A percentile compares a stretch with the other conserved stretches of the same genome.
These are phyloP conservation scores for Sepioteuthis lessoniana DNA, from an alignment of 2,888 invertebrate species.

Conservation along the genomic window DNA sequence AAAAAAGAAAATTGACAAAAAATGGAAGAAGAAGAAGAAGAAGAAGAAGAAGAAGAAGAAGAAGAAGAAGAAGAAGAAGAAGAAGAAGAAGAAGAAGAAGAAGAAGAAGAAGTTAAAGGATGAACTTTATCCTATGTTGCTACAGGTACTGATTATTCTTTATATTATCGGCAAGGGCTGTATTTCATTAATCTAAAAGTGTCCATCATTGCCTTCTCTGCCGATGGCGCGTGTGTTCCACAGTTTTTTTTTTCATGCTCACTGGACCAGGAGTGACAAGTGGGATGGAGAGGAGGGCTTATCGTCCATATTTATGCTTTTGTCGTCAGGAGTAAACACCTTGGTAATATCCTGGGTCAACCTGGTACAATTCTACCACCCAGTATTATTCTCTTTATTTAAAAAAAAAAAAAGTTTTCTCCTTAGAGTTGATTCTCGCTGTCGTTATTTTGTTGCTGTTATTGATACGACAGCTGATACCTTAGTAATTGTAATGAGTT, in stretches of 20 bases:
- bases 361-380: neutral
- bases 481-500: neutral
- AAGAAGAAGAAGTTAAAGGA: neutral
- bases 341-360: neutral
- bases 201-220: neutral
- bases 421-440: neutral
- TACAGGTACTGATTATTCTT: neutral
- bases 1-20: neutral
- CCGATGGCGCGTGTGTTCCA: neutral
- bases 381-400: neutral
- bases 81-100: neutral
- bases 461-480: neutral
- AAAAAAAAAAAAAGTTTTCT: neutral
- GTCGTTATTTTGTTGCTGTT: neutral
- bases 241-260: neutral
- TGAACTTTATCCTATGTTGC: neutral
- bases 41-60: too few relatives aligned
- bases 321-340: neutral
- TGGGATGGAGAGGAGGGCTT: neutral
- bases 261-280: neutral
- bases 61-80: too few relatives aligned
- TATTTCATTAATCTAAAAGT: neutral
- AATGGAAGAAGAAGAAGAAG: neutral
- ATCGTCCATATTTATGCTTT: neutral
- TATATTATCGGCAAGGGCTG: neutral